These are phyloP conservation scores for Saturnia pavonia DNA, from an alignment of 2,888 invertebrate genomes.

Conservation along the genomic window DNA sequence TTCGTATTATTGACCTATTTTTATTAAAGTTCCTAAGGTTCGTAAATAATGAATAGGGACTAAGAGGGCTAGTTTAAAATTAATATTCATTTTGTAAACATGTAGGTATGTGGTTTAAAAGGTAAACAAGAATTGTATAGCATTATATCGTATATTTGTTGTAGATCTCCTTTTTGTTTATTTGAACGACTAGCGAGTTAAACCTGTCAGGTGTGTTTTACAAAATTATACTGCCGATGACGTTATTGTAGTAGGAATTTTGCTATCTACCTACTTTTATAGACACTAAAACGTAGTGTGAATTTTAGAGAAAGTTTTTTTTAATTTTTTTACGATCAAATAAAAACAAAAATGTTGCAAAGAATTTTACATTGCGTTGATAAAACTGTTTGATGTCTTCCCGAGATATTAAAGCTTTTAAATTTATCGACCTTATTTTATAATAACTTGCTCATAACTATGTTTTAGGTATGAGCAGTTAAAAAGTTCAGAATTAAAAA, in stretches of 20 bases:
- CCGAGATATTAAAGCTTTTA: background rate
- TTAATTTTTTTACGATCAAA: background rate
- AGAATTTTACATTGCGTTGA: background rate
- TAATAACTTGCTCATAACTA: background rate
- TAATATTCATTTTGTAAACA: slow-evolving; percentile 66
- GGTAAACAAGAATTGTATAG: slow-evolving; percentile 43
- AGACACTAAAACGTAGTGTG: background rate
- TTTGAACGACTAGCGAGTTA: slow-evolving; percentile 48
- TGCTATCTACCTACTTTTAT: slow-evolving; percentile 22
- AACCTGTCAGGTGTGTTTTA: slow-evolving; percentile 64
- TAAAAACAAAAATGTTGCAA: slow-evolving; percentile 3
- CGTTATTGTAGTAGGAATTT: slow-evolving; percentile 41
- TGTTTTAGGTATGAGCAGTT: background rate
- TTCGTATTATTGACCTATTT: background rate
- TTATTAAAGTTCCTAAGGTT: background rate
- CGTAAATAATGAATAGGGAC: background rate
- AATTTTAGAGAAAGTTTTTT: slow-evolving; percentile 11
- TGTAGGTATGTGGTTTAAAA: slow-evolving; percentile 64
- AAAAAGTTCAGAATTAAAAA: background rate
- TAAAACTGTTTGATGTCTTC: background rate
- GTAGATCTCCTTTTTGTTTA: slow-evolving; percentile 52
- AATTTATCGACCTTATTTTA: background rate
- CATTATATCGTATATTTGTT: slow-evolving; percentile 64
- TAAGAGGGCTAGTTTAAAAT: slow-evolving; percentile 25
- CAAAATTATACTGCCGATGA: slow-evolving; percentile 48